Conservation (phyloP, 2,888 invertebrate species). For the Meteorus colon region DNA sequence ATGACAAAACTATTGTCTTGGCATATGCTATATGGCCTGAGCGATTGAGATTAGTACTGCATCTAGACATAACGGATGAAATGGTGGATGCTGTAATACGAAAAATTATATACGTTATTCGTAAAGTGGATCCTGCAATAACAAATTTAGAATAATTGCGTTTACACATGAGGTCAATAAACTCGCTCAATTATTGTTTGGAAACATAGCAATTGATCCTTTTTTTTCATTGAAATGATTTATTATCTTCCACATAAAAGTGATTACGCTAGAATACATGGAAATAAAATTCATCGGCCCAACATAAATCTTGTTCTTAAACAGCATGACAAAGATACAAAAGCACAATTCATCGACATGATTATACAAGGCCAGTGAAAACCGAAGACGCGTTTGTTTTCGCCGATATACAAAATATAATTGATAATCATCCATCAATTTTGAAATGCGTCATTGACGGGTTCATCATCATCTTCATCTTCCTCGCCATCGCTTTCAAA, state of each 20-base stretch:
- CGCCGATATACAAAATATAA: slow-evolving; percentile 11
- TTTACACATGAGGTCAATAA: background rate
- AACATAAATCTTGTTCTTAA: background rate
- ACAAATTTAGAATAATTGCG: slow-evolving; percentile 11
- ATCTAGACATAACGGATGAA: slow-evolving; percentile 82
- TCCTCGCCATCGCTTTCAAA: slow-evolving; percentile 98
- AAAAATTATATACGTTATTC: slow-evolving; percentile 82
- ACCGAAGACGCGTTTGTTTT: background rate
- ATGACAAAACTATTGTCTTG: slow-evolving; percentile 77
- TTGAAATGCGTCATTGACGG: slow-evolving; percentile 70
- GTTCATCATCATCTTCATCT: slow-evolving; percentile 84
- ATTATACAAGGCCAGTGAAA: slow-evolving; percentile 16
- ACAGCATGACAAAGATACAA: slow-evolving; percentile 5
- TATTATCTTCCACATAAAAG: slow-evolving; percentile 41
- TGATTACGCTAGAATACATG: slow-evolving; percentile 35
- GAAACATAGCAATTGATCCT: background rate
- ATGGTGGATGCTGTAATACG: slow-evolving; percentile 80
- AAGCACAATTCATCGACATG: slow-evolving; percentile 19
- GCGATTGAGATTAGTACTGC: slow-evolving; percentile 81
- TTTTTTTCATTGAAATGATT: slow-evolving; percentile 34
- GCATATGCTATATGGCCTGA: slow-evolving; percentile 77
- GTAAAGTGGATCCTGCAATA: slow-evolving; percentile 75
- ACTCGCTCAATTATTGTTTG: background rate
- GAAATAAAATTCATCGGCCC: slow-evolving; percentile 1
- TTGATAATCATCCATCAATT: slow-evolving; percentile 56